Conservation (phyloP, 2,113 vertebrate genomes). For the Cercopithecus mona region DNA sequence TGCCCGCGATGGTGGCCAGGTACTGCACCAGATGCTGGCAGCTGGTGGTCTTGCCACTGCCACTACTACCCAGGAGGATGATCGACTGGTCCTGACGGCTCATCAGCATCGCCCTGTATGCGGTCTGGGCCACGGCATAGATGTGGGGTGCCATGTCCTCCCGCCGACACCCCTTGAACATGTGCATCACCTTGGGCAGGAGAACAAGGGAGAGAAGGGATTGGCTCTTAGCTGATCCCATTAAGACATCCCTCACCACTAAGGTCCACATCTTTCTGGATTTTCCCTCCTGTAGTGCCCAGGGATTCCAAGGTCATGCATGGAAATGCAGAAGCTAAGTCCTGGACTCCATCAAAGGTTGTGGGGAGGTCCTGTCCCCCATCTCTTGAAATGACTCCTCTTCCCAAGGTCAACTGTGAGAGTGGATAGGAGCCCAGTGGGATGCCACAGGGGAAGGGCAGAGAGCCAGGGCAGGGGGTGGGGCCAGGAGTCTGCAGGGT, state of each 20-base stretch:
- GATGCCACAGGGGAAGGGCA: neutral
- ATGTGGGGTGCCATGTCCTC: constrained; percentile 96
- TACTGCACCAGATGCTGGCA: constrained; percentile 97
- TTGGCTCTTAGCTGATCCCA: neutral
- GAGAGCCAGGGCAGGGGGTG: neutral
- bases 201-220: neutral
- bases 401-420: neutral
- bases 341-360: neutral
- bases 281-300: neutral
- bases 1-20: constrained; percentile 93
- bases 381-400: neutral
- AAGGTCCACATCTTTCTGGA: neutral
- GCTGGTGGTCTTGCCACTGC: constrained; percentile 97
- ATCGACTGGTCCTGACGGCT: constrained; percentile 96
- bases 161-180: constrained; percentile 97
- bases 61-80: constrained; percentile 92
- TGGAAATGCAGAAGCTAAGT: neutral
- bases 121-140: constrained; percentile 94
- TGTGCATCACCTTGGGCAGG: constrained; percentile 94
- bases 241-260: neutral
- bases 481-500: neutral
- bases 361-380: neutral
- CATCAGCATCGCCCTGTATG: constrained; percentile 95
- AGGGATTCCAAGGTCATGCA: neutral
- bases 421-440: neutral